Conservation (phyloP, 2,888 invertebrate genomes). For the Schizaphis graminum region DNA sequence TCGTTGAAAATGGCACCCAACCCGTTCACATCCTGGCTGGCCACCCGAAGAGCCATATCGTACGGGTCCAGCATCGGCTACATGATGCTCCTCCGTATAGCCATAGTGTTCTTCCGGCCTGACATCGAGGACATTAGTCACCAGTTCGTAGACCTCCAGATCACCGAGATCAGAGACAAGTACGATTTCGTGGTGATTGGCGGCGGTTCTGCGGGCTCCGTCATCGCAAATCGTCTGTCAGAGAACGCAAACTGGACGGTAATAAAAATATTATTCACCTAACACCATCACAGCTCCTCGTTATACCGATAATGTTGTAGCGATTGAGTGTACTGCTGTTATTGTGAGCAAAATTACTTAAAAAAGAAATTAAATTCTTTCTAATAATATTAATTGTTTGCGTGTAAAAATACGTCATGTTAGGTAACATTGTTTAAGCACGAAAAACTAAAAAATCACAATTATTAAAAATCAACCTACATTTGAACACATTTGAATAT, state of each 20-base stretch:
- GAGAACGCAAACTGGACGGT: conserved; percentile 80
- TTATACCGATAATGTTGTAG: no score
- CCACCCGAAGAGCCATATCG: conserved; percentile 73
- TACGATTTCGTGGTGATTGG: conserved; percentile 88
- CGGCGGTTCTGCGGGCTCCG: conserved; percentile 86
- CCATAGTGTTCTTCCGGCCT: conserved; percentile 77
- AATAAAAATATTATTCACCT: conserved; percentile 58
- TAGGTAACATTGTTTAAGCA: no score
- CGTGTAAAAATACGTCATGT: no score
- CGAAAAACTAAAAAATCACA: no score
- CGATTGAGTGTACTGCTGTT: no score
- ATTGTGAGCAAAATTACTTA: no score
- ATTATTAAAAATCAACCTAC: no score
- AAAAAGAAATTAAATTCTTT: no score
- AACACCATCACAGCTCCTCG: no score
- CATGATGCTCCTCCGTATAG: conserved; percentile 77
- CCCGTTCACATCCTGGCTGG: conserved; percentile 71
- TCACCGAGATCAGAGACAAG: conserved; percentile 74
- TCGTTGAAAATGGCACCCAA: conserved; percentile 25
- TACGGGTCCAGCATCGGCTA: conserved; percentile 78
- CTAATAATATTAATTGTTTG: not conserved
- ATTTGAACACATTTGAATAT: no score
- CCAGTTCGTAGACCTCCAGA: conserved; percentile 75
- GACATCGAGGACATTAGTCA: conserved; percentile 80
- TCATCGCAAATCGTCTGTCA: conserved; percentile 82